Evolutionary conservation across 64 coral and sea anemone genomes (phyloP), one percentile per base, ranked within the genome.

Genomic region (Montipora cactus): DNA sequence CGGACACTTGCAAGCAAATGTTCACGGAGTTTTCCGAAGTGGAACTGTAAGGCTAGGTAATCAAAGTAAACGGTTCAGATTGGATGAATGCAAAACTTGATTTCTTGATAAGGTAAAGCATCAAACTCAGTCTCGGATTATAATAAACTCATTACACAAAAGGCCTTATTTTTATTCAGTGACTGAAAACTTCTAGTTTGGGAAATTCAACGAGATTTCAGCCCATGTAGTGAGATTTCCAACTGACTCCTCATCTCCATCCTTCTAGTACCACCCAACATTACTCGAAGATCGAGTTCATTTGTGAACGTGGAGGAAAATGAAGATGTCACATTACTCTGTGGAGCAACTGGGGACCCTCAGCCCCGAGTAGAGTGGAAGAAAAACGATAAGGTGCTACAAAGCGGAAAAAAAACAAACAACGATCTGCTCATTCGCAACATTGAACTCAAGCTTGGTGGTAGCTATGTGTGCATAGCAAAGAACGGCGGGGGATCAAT

Each of bases 391-490:
- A 16, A 70, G 64, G 23, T 87, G 14, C 62, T 87, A 6, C 58
- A 87, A 57, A 66, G 69, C 5, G 46, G 62, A 6, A 87, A 67
- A 2, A n/a, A 10, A 9, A 48, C 20, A 0, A 49, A 8, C 4
- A 49, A 8, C 4, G 8, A 47, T 4, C 59, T 70, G 44, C 61
- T 44, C 3, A 87, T 87, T 19, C 61, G 4, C 19, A 87, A 72
- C 11, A 59, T 49, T 7, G n/a, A 48, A 52, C 83, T 69, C 16
- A 87, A 72, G 45, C 7, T 71, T 67, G 83, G 28, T 19, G 83
- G 83, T 21, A 72, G 18, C 25, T 87, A 70, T 59, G 15, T 68
- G 8, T 87, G 83, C 48, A 87, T 4, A 45, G 83, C 83, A n/a
- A 72, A 28, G 18, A 87, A 87, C 66, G 50, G 48, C 7, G 83